phyloP scores from a whole-genome alignment of 2,797 vertebrate genomes.

The Neomorphus geoffroyi region DNA sequence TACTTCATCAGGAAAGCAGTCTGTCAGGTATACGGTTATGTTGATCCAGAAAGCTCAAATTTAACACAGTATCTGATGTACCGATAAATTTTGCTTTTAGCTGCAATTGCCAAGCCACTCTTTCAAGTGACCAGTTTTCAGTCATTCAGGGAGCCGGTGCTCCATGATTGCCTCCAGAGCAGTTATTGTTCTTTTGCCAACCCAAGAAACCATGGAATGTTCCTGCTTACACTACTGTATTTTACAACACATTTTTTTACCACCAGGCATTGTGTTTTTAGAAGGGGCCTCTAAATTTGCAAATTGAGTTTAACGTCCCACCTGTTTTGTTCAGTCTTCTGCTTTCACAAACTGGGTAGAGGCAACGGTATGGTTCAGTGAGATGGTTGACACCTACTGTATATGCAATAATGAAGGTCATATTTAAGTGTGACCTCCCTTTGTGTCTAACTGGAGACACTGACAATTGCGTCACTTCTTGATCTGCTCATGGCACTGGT shows the following conservation, averaged over 20 bases:
- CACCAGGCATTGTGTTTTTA: fast-evolving
- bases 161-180: background rate
- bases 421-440: background rate
- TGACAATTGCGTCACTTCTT: background rate
- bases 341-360: background rate
- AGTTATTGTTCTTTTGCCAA: background rate
- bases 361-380: background rate
- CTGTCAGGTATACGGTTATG: background rate
- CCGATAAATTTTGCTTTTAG: background rate
- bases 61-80: background rate
- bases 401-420: background rate
- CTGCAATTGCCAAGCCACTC: background rate
- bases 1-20: background rate
- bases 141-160: background rate
- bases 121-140: background rate
- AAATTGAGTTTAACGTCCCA: background rate
- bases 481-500: background rate
- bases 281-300: background rate
- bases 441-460: background rate
- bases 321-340: fast-evolving
- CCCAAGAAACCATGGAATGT: background rate
- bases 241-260: background rate
- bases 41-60: background rate
- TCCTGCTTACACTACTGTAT: background rate
- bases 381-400: background rate